These are phyloP conservation scores for Perca schrenkii DNA, from an alignment of 2,113 vertebrate genomes.

Conservation along the genomic window DNA sequence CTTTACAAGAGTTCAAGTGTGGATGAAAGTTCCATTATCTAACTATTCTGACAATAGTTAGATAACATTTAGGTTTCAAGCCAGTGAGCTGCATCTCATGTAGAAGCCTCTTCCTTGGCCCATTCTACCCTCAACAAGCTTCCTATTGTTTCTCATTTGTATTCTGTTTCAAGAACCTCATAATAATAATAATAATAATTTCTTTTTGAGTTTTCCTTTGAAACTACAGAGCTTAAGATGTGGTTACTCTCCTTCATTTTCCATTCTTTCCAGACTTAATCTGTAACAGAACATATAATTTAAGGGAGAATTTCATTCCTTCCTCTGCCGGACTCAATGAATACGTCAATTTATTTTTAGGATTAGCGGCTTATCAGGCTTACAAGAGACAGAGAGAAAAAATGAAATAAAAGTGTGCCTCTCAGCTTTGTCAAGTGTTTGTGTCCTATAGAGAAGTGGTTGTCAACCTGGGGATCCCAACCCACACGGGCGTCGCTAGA, in stretches of 20 bases:
- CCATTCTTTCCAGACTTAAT: background rate
- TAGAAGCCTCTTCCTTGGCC: background rate
- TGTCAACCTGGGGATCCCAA: no score
- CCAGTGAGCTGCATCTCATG: background rate
- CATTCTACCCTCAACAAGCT: background rate
- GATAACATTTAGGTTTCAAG: background rate
- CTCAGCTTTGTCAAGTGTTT: background rate
- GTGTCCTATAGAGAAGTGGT: background rate
- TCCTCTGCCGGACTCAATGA: background rate
- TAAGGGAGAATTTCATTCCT: background rate
- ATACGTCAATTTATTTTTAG: background rate
- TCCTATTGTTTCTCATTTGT: background rate
- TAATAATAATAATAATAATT: background rate
- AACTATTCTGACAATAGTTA: no score
- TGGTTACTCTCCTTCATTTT: background rate
- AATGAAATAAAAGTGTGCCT: background rate
- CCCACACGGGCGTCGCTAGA: no score
- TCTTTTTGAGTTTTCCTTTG: conserved; percentile 4
- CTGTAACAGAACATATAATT: background rate
- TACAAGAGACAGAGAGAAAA: background rate
- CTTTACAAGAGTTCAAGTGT: no score
- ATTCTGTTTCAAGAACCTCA: background rate
- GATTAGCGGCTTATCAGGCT: background rate
- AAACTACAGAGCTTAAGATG: background rate
- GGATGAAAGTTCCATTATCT: no score